Conservation (phyloP, 2,888 invertebrate species). For the Drosophila ezoana region DNA sequence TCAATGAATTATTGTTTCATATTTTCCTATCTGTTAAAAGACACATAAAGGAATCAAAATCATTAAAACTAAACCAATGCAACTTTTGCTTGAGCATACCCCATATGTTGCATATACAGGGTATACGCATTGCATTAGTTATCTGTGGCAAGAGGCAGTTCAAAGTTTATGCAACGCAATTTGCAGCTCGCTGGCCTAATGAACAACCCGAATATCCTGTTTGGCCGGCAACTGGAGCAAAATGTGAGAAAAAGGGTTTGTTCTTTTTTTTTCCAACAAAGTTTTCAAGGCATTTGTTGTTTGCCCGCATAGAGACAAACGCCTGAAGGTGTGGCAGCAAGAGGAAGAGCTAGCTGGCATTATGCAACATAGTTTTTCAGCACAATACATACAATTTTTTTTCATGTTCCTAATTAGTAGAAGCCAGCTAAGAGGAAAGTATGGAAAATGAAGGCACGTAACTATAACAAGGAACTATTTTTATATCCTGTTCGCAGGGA, state of each 20-base stretch:
- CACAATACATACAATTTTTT: slow-evolving; percentile 2
- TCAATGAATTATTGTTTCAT: too few species aligned
- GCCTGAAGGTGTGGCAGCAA: slow-evolving; percentile 20
- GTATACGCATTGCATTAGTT: slow-evolving; percentile 18
- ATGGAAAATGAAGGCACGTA: neutral
- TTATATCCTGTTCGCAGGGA: neutral
- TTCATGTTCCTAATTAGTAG: slow-evolving; percentile 26
- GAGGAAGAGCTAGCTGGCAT: neutral
- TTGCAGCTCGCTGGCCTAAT: slow-evolving; percentile 42
- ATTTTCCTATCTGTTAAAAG: too few species aligned
- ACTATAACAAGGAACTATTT: neutral
- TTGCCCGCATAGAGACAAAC: slow-evolving; percentile 4
- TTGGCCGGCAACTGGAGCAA: slow-evolving; percentile 23
- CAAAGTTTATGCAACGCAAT: slow-evolving; percentile 64
- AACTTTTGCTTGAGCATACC: neutral
- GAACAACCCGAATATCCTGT: slow-evolving; percentile 71
- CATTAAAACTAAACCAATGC: too few species aligned
- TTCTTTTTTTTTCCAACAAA: neutral
- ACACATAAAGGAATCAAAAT: too few species aligned
- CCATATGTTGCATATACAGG: neutral
- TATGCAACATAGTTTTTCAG: slow-evolving; percentile 21
- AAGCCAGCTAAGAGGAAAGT: neutral
- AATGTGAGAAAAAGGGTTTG: neutral
- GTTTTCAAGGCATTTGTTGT: slow-evolving; percentile 1
- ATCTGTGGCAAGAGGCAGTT: slow-evolving; percentile 44